These are phyloP conservation scores for Bombus turneri DNA, from an alignment of 1,140 invertebrate genomes.

Conservation along the genomic window DNA sequence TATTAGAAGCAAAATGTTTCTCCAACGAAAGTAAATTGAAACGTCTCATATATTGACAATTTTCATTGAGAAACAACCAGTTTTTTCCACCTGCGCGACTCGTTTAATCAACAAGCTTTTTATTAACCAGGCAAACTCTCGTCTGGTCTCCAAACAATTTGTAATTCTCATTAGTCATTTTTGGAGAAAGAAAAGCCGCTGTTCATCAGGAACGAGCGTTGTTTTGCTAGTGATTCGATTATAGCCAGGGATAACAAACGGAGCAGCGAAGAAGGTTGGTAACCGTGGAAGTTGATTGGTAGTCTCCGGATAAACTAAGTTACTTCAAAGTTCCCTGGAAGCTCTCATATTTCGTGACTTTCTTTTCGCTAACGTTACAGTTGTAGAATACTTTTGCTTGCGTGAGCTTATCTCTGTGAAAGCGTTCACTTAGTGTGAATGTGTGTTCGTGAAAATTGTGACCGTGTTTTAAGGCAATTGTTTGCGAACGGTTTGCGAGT, in stretches of 20 bases:
- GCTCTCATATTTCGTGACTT: slow-evolving; percentile 60
- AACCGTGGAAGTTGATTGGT: slow-evolving; percentile 62
- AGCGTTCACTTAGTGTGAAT: neutral
- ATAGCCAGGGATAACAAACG: neutral
- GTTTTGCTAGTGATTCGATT: neutral
- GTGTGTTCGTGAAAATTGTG: no score
- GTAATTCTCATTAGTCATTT: neutral
- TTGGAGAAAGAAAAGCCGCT: neutral
- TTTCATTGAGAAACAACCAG: neutral
- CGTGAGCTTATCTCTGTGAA: neutral
- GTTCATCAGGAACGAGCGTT: neutral
- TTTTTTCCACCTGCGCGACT: neutral
- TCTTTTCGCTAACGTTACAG: slow-evolving; percentile 43
- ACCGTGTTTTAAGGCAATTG: neutral
- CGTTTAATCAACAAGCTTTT: neutral
- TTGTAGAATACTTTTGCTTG: neutral
- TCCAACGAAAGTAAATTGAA: neutral
- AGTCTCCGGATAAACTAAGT: slow-evolving; percentile 58
- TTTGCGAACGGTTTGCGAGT: no score
- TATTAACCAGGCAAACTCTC: neutral
- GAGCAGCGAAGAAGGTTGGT: neutral
- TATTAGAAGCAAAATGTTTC: neutral
- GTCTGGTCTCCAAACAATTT: neutral
- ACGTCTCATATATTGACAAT: neutral
- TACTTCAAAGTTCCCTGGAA: slow-evolving; percentile 47